Evolutionary conservation across 2,797 vertebrate genomes (phyloP).

Genomic region (Morelia viridis): DNA sequence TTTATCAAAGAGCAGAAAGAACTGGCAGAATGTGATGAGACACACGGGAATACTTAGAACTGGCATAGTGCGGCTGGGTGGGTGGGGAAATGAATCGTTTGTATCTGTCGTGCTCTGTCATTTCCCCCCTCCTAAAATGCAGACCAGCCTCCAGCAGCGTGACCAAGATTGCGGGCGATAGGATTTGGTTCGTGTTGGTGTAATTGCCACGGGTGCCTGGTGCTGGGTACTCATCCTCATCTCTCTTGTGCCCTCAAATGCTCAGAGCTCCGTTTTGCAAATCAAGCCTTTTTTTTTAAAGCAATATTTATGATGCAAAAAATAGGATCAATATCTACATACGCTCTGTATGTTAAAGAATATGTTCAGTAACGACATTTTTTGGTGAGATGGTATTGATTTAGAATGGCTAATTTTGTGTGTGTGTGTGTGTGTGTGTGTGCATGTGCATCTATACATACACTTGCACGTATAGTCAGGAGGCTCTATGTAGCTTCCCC

Average conservation of each 20-base stretch:
- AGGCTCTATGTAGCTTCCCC: neutral
- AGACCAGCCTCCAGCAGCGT: neutral
- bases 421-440: neutral
- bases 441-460: neutral
- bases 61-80: neutral
- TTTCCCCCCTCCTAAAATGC: neutral
- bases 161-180: neutral
- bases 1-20: conserved; percentile 3
- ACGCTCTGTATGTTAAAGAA: neutral
- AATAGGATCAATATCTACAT: neutral
- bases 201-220: neutral
- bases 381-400: neutral
- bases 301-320: neutral
- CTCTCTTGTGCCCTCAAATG: neutral
- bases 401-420: neutral
- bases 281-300: neutral
- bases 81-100: neutral
- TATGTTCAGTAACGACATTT: neutral
- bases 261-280: neutral
- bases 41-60: neutral
- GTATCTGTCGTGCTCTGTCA: neutral
- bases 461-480: neutral
- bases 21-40: neutral
- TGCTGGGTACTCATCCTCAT: neutral
- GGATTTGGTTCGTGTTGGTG: neutral